Base-by-base conservation (phyloP, 2,113 vertebrate genomes). In the Canis aureus region DNA sequence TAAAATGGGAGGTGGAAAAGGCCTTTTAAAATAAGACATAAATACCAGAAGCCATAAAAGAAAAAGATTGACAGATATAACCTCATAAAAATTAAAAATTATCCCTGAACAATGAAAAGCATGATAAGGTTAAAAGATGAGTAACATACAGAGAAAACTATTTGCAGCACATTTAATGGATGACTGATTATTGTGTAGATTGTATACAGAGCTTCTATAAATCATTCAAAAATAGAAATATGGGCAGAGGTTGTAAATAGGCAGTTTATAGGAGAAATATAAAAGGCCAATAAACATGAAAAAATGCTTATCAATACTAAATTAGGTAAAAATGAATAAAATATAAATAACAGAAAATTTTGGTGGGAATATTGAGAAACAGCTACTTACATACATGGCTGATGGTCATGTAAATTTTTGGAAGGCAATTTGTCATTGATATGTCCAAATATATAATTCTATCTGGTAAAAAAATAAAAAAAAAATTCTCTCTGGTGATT, bases 11-110 rank as follows among this genome's bases (percentile, higher is more conserved):
- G 27, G 13, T 73, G 38, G 35, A 67, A 92, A 94, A 86, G 19
- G 0, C 43, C 29, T 82, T 20, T 9, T 85, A 86, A 94, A 94
- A 91, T 17, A 86, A 95, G 29, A 69, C n/a, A 60, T 83, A 92
- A 93, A 57, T 95, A 55, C 19, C 53, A 89, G 73, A 62, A 83
- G 9, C 57, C 25, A 64, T 85, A 69, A 82, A 96, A 95, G 66
- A 85, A 96, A 93, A 91, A 49, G 59, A 96, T 51, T 22, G 57
- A 64, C 74, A 79, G 25, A 53, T 69, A 92, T 51, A 96, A 74
- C 16, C 80, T 83, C n/a, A 94, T 96, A 94, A 94, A 96, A 96
- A 93, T 92, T 73, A 94, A 96, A 95, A 94, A 89, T 94, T 27
- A 62, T 93, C 66, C 78, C 86, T 53, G 25, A 2, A 64, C 55